Evolutionary conservation across 2,888 invertebrate species (phyloP).

Genomic region (Malthinus seriepunctatus): DNA sequence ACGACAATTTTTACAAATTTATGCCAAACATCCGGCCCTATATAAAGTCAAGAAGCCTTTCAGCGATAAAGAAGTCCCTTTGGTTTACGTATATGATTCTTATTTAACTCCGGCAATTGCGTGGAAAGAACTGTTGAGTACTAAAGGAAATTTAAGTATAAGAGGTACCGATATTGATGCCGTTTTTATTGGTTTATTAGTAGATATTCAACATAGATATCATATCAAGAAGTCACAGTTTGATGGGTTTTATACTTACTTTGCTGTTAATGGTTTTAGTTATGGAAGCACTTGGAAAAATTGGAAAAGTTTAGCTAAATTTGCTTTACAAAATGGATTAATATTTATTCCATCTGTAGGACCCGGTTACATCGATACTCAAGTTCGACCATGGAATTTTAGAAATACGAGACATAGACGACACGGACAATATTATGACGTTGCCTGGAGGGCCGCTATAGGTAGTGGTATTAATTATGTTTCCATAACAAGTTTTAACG

Average conservation of each 20-base stretch:
- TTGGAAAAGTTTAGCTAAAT: conserved; percentile 55
- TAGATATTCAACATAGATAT: conserved; percentile 58
- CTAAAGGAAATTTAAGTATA: conserved; percentile 53
- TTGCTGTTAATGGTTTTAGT: conserved; percentile 64
- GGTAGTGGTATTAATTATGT: conserved; percentile 60
- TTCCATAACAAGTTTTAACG: conserved; percentile 72
- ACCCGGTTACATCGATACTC: conserved; percentile 71
- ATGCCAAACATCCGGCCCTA: conserved; percentile 60
- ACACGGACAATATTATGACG: conserved; percentile 66
- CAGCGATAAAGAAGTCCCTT: conserved; percentile 51
- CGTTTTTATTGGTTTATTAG: conserved; percentile 61
- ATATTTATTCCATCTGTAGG: conserved; percentile 71
- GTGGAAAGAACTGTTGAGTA: conserved; percentile 58
- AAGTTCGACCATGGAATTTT: conserved; percentile 64
- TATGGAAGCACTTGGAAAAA: conserved; percentile 64
- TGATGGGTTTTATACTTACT: conserved; percentile 67
- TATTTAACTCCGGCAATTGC: conserved; percentile 58
- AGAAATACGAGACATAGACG: conserved; percentile 58
- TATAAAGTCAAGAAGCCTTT: conserved; percentile 53
- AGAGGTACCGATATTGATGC: conserved; percentile 60
- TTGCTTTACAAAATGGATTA: conserved; percentile 61
- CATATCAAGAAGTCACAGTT: conserved; percentile 58
- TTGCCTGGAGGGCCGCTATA: conserved; percentile 65
- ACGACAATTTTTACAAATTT: conserved; percentile 53
- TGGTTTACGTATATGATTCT: conserved; percentile 66